A percentile compares a stretch with the other conserved stretches of the same genome.
These are phyloP conservation scores for Hassar affinis DNA, from an alignment of 2,113 vertebrate species.

Conservation along the genomic window DNA sequence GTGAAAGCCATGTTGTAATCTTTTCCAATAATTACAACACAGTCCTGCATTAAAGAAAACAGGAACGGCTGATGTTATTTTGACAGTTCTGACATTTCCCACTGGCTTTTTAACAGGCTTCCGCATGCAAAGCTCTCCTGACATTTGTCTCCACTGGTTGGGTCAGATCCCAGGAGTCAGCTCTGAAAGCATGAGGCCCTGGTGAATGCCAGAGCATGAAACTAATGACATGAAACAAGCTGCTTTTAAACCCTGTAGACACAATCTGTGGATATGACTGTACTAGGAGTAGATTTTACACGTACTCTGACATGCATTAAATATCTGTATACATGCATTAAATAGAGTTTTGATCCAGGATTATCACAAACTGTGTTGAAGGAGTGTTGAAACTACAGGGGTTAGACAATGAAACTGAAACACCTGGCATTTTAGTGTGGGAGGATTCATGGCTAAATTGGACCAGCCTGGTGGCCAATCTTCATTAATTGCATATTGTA, in stretches of 20 bases:
- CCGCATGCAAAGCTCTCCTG: constrained; percentile 25
- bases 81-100: constrained; percentile 30
- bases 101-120: constrained; percentile 11
- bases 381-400: no score
- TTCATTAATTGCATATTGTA: no score
- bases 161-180: background rate
- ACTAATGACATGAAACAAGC: background rate
- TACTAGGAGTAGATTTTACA: background rate
- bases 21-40: constrained; percentile 23
- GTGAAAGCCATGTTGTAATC: background rate
- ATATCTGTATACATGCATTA: background rate
- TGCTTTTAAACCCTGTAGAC: background rate
- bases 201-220: background rate
- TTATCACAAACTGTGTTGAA: background rate
- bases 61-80: constrained; percentile 2
- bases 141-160: constrained; percentile 12
- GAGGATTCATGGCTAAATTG: no score
- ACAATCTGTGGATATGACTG: background rate
- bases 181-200: background rate
- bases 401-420: no score
- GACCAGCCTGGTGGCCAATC: no score
- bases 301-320: background rate
- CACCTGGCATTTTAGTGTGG: no score
- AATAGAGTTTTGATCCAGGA: background rate
- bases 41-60: constrained; percentile 4